These are phyloP conservation scores for Leptopilina clavipes DNA, from an alignment of 1,140 invertebrate genomes.

Conservation along the genomic window DNA sequence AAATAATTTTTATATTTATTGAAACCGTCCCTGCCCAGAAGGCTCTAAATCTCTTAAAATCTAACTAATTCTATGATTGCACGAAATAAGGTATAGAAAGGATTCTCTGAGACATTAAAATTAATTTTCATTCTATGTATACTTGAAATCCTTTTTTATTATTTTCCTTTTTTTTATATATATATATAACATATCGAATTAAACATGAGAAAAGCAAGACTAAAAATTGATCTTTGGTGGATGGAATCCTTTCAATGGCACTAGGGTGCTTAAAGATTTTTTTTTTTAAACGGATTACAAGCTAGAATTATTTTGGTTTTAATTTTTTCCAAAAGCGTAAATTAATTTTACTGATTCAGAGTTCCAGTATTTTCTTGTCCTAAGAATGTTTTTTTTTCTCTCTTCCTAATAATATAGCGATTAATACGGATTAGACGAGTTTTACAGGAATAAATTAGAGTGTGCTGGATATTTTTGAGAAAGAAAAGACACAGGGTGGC, in stretches of 20 bases:
- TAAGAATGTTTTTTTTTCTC: slow-evolving; percentile 9
- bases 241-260: slow-evolving; percentile 34
- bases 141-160: slow-evolving; percentile 18
- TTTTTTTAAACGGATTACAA: slow-evolving; percentile 2
- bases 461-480: slow-evolving; percentile 22
- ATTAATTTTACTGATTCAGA: slow-evolving; percentile 26
- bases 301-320: not conserved
- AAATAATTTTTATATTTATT: not conserved
- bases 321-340: not conserved
- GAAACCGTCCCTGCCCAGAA: slow-evolving; percentile 8
- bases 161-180: not conserved
- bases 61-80: slow-evolving; percentile 66
- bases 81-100: slow-evolving; percentile 60
- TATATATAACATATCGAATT: not conserved
- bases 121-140: not conserved
- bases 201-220: slow-evolving; percentile 32
- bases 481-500: slow-evolving; percentile 36
- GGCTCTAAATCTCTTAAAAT: slow-evolving; percentile 9
- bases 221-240: slow-evolving; percentile 34
- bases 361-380: slow-evolving; percentile 1
- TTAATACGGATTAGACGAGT: slow-evolving; percentile 28
- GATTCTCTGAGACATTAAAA: slow-evolving; percentile 23
- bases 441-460: slow-evolving; percentile 15
- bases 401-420: slow-evolving; percentile 2
- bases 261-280: slow-evolving; percentile 29